Evolutionary conservation across 1,140 invertebrate species (phyloP).

Genomic region (Drosophila quadrilineata): DNA sequence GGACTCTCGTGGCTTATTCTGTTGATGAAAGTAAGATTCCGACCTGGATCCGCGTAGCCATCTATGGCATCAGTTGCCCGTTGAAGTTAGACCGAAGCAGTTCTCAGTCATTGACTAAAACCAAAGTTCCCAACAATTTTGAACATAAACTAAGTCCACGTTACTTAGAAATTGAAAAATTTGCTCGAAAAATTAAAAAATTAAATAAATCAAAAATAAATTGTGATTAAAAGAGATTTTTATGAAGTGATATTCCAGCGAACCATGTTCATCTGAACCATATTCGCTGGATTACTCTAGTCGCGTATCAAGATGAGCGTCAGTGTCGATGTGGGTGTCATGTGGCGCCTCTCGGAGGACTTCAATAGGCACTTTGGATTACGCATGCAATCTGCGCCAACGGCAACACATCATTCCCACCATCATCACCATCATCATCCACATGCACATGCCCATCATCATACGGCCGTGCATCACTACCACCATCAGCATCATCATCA

Average conservation of each 20-base stretch:
- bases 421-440: no score
- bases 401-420: slow-evolving; percentile 56
- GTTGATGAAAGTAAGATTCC: no score
- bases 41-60: slow-evolving; percentile 12
- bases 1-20: no score
- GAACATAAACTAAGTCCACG: neutral
- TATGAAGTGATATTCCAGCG: no score
- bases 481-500: slow-evolving; percentile 65
- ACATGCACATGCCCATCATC: slow-evolving; percentile 53
- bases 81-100: slow-evolving; percentile 37
- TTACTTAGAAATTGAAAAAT: no score
- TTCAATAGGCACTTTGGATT: slow-evolving; percentile 78
- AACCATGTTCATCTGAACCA: slow-evolving; percentile 1
- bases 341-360: slow-evolving; percentile 81
- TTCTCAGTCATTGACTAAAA: slow-evolving; percentile 26
- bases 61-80: slow-evolving; percentile 49
- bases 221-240: no score
- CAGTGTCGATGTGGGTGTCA: slow-evolving; percentile 80
- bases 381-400: slow-evolving; percentile 69
- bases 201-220: no score
- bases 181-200: no score
- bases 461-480: slow-evolving; percentile 60
- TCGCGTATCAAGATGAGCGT: slow-evolving; percentile 66
- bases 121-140: neutral
- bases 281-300: neutral